Conservation (phyloP, 2,113 vertebrate genomes). For the Perognathus longimembris region DNA sequence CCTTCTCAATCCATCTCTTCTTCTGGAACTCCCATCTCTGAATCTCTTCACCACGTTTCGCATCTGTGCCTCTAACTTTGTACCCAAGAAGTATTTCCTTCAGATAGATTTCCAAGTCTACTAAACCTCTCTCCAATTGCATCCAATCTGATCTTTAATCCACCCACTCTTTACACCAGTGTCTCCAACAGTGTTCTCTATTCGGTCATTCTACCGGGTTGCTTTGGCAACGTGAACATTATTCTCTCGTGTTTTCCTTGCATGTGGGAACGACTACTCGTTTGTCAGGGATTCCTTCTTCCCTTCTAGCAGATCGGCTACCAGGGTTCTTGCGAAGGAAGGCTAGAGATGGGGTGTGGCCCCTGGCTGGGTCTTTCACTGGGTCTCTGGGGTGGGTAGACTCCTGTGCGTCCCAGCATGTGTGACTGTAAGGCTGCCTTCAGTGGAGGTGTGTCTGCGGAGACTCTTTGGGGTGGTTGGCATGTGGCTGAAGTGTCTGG, state of each 20-base stretch:
- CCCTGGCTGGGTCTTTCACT: neutral
- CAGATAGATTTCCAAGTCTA: constrained; percentile 2
- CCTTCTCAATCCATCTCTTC: neutral
- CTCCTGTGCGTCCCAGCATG: neutral
- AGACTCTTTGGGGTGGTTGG: neutral
- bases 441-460: neutral
- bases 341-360: neutral
- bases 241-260: neutral
- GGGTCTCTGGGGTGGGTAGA: neutral
- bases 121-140: neutral
- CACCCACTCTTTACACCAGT: neutral
- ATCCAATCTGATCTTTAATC: constrained; percentile 16
- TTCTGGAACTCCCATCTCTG: neutral
- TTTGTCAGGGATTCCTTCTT: neutral
- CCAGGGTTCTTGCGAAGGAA: neutral
- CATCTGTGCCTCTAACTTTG: neutral
- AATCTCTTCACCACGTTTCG: neutral
- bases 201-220: neutral
- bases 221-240: neutral
- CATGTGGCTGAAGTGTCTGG: neutral
- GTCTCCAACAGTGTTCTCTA: neutral
- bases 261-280: neutral
- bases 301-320: neutral
- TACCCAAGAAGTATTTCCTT: neutral
- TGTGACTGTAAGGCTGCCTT: neutral